Evolutionary conservation across 2,797 vertebrate species (phyloP).

Genomic region (Fistularia tabacaria): DNA sequence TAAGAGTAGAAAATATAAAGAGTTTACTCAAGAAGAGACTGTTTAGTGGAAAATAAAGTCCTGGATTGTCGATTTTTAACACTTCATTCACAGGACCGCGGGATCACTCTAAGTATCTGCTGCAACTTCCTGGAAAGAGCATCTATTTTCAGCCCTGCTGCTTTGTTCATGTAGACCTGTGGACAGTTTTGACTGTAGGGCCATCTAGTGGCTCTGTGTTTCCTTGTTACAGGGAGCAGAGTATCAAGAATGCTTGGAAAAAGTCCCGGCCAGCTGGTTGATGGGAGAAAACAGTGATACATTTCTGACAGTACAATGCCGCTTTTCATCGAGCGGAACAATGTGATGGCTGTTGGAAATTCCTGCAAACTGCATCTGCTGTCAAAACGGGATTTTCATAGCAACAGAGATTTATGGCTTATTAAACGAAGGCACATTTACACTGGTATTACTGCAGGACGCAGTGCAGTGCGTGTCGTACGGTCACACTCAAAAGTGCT

Average conservation of each 20-base stretch:
- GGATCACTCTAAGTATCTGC: background rate
- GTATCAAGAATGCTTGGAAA: constrained; percentile 11
- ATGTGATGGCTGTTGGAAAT: constrained; percentile 26
- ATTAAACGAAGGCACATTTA: background rate
- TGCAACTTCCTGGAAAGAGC: background rate
- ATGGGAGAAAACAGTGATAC: constrained; percentile 10
- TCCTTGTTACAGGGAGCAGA: constrained; percentile 9
- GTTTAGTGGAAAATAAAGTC: no score
- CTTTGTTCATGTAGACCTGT: no score
- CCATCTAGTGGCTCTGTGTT: constrained; percentile 57
- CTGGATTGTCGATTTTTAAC: no score
- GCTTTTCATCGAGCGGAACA: constrained; percentile 3
- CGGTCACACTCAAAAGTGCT: background rate
- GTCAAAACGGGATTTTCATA: background rate
- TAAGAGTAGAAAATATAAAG: no score
- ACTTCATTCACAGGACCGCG: no score
- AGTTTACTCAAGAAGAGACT: no score
- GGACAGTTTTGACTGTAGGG: constrained; percentile 17
- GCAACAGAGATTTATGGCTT: constrained; percentile 1
- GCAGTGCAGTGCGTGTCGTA: background rate
- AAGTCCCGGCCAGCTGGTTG: background rate
- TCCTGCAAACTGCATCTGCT: constrained; percentile 7
- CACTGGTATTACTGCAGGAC: background rate
- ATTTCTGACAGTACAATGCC: background rate
- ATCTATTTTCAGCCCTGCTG: background rate